phyloP scores from a whole-genome alignment of 1,140 invertebrate species.

The Microvelia longipes region DNA sequence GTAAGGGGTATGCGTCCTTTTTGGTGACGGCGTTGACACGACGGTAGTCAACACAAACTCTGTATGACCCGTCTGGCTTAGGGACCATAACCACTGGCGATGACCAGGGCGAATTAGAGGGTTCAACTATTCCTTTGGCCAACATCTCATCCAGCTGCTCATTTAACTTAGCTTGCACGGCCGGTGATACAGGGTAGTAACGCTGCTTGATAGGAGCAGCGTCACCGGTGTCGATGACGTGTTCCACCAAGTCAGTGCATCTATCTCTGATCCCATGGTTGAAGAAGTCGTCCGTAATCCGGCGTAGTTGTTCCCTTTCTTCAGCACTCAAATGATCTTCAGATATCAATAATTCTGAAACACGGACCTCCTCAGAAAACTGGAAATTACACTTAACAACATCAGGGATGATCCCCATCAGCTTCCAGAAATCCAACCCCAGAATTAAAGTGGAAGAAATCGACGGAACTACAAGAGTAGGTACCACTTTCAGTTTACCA shows the following conservation, averaged over 20 bases:
- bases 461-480: background rate
- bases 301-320: background rate
- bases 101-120: conserved; percentile 31
- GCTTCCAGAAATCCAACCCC: background rate
- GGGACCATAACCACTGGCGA: conserved; percentile 33
- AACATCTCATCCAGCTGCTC: conserved; percentile 24
- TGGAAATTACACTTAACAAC: background rate
- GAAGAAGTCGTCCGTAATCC: background rate
- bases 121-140: conserved; percentile 27
- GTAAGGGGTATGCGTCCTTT: conserved; percentile 20
- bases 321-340: background rate
- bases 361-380: background rate
- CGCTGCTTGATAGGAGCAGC: conserved; percentile 12
- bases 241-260: background rate
- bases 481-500: background rate
- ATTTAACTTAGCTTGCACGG: conserved; percentile 12
- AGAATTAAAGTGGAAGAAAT: background rate
- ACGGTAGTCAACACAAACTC: conserved; percentile 35
- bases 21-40: conserved; percentile 30
- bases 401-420: background rate
- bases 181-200: conserved; percentile 9
- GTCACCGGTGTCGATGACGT: background rate
- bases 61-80: conserved; percentile 33
- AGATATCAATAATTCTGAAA: background rate
- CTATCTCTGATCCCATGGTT: background rate